phyloP scores from a whole-genome alignment of 2,797 vertebrate genomes.

The Sebastes hopkinsi region DNA sequence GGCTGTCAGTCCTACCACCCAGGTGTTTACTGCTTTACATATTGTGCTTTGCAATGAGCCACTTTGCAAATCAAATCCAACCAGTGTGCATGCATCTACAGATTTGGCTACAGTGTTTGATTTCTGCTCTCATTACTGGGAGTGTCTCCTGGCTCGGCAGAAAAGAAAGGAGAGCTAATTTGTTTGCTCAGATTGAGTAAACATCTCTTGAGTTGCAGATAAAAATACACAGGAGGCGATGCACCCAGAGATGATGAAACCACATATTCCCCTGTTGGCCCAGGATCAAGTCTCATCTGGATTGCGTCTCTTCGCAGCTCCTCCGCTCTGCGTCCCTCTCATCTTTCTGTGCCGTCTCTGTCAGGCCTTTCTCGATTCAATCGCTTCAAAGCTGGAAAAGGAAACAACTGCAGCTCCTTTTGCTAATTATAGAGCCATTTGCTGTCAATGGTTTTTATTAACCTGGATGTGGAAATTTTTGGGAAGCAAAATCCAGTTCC shows the following conservation, averaged over 20 bases:
- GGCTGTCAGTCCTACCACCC: background rate
- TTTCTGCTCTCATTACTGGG: conserved; percentile 55
- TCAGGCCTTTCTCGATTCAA: conserved; percentile 39
- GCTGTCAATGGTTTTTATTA: conserved; percentile 47
- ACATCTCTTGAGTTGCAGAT: conserved; percentile 62
- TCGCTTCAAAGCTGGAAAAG: conserved; percentile 49
- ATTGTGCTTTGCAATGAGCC: conserved; percentile 47
- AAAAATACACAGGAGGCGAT: conserved; percentile 66
- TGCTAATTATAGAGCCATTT: conserved; percentile 62
- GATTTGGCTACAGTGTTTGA: conserved; percentile 60
- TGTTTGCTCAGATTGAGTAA: conserved; percentile 71
- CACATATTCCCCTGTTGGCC: conserved; percentile 64
- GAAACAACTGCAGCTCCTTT: conserved; percentile 32
- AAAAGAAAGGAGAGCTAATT: conserved; percentile 56
- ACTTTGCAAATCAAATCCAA: conserved; percentile 77
- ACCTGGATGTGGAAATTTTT: conserved; percentile 35
- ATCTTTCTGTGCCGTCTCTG: conserved; percentile 48
- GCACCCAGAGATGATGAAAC: conserved; percentile 61
- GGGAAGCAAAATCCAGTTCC: conserved; percentile 10
- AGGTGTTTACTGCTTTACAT: conserved; percentile 61
- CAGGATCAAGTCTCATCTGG: conserved; percentile 65
- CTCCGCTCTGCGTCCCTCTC: conserved; percentile 45
- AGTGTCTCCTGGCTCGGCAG: conserved; percentile 38
- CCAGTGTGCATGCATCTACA: conserved; percentile 12
- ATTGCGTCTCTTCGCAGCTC: conserved; percentile 44